Evolutionary conservation across 2,113 vertebrate genomes (phyloP).

Genomic region (Azemiops feae): DNA sequence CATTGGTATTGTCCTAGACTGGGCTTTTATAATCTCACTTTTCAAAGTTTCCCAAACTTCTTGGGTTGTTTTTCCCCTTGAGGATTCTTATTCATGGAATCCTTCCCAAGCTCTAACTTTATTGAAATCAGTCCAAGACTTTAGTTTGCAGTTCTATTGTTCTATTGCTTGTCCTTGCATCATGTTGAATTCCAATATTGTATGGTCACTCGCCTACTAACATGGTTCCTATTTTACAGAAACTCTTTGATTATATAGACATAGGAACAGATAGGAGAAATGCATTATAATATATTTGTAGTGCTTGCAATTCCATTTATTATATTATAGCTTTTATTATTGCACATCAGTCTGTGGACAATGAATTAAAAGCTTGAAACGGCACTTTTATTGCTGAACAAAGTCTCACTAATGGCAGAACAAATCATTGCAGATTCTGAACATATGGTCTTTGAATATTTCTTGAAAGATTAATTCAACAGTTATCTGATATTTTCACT

Average conservation of each 20-base stretch:
- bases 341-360: neutral
- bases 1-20: no score
- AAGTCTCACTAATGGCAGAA: slow-evolving; percentile 17
- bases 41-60: no score
- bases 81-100: no score
- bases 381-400: slow-evolving; percentile 1
- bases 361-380: slow-evolving; percentile 13
- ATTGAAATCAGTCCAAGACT: no score
- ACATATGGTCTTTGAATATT: slow-evolving; percentile 24
- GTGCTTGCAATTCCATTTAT: neutral
- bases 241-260: neutral
- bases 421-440: slow-evolving; percentile 22
- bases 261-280: neutral
- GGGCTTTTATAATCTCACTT: no score
- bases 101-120: no score
- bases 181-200: no score
- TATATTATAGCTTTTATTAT: neutral
- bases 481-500: slow-evolving; percentile 49
- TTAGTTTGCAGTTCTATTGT: no score
- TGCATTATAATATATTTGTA: neutral
- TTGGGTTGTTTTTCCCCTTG: no score
- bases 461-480: slow-evolving; percentile 52
- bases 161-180: no score
- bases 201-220: neutral
- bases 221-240: neutral